Base-by-base conservation (phyloP, 2,888 invertebrate genomes). In the Noctua pronuba region DNA sequence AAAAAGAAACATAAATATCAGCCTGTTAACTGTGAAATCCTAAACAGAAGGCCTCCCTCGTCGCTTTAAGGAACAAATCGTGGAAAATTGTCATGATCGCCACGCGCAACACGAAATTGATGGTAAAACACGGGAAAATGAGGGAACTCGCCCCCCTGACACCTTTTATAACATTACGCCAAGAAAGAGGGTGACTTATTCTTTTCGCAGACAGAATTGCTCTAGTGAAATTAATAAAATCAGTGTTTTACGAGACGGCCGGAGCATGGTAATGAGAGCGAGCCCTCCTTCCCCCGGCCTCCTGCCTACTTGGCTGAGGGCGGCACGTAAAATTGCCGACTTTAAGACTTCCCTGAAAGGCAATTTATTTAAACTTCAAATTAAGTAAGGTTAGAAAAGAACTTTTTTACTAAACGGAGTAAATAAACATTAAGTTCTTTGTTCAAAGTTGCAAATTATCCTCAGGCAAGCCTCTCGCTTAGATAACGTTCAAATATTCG, bases 211-310 rank as follows among this genome's bases (percentile, higher is more conserved):
- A 86, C 86, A 90, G 64, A 84, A 80, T 80, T 79, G 81, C 82
- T 77, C 62, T 75, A 80, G 80, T 79, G 73, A 88, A 89, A 91
- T 89, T 90, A 89, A 89, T 89, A 89, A 88, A 90, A 89, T 88
- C 88, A 87, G 82, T 84, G 87, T 86, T 87, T 84, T 84, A 88
- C 86, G 79, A 62, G 82, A 85, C 87, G 79, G 46, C n/a, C 64
- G 77, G 77, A 70, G 91, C 89, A 91, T 91, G 86, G 72, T 88
- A 91, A 91, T 90, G 88, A 88, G 82, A 83, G 83, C 58, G 81
- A 65, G 60, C 79, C 75, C 85, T 73, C 82, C 76, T 73, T 58
- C 69, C 73, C 71, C 64, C 52, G 55, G 73, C 71, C 67, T 58
- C 84, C 49, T n/a, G 65, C 35, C 60, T 62, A 35, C 70, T 72